Evolutionary conservation across 2,888 invertebrate species (phyloP), one percentile per base, ranked within the genome.

Genomic region (Drosophila birchii): DNA sequence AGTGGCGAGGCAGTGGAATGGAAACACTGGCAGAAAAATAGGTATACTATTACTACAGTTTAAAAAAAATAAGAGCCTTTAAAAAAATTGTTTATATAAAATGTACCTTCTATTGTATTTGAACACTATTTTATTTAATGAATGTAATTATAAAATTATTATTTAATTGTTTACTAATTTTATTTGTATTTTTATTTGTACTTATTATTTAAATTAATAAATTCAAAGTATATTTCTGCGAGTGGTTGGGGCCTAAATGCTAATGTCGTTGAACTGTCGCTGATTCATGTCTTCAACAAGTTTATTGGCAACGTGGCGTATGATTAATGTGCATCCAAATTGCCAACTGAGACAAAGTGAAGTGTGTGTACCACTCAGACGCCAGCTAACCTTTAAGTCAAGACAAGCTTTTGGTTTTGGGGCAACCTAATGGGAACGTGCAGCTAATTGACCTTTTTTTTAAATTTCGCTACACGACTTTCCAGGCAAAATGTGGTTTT

Each of bases 321-420:
- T 83, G 84, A 86, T 86, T 84, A 80, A 86, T 83, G 57, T 56
- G 78, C 70, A 80, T 43, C 63, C 61, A 69, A 73, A 71, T 80
- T 68, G 72, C 54, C 59, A 39, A 34, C 58, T 68, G 60, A 73
- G 73, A 69, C 79, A 55, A 45, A 67, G 56, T 70, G 43, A 76
- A 80, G 71, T 41, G 16, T 43, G 43, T 20, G 18, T 66, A 11
- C 47, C 56, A 49, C 67, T 57, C 41, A 43, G 67, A 41, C 67
- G 12, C 11, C 7, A 34, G 56, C 34, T 12, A 56, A 26, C 34
- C 41, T 56, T 32, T 56, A 55, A 45, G 45, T 6, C 44, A 32
- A 38, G 47, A 26, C 18, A 34, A 51, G 49, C 11, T 14, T 16
- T 34, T 16, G 16, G 8, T 4, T 26, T 26, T 26, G 4, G 26